Evolutionary conservation across 2,888 invertebrate genomes (phyloP), one percentile per base, ranked within the genome.

Genomic region (Maniola hyperantus): DNA sequence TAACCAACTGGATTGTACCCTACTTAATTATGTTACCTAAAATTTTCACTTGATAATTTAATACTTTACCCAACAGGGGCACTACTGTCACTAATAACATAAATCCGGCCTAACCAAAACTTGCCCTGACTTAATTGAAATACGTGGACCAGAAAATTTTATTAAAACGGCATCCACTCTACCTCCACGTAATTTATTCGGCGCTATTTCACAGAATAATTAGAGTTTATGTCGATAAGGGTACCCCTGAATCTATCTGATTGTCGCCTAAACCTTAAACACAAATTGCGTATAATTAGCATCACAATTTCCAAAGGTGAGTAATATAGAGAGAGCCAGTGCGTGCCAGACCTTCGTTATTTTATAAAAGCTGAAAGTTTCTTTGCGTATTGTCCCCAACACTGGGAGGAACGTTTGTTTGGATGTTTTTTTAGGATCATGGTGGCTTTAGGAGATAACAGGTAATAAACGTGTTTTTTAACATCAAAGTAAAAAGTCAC

Each of bases 71-170:
- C 18, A 26, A 34, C 34, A 11, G n/a, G 58, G 26, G 26, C 46
- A 46, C 44, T 11, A 20, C 20, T 13, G 46, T 13, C 46, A n/a
- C 5, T 36, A 55, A 53, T 39, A 13, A 50, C 50, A 61, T 61
- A 51, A 39, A 62, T 61, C 34, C 15, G 10, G 10, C 34, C 33
- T n/a, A 15, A 13, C 51, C 13, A 54, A 46, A 64, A 46, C 44
- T 46, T 53, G 18, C 44, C 36, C 18, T 39, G 36, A 44, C n/a
- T 44, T 63, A 53, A 67, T 53, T 34, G 13, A 63, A 63, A 46
- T 63, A 36, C 13, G 10, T 13, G n/a, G 18, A 33, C 15, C n/a
- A 34, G 51, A 55, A 46, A 34, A 50, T 44, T 44, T 44, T 58
- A 53, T 53, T 57, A 51, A 63, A 58, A 59, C 46, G 34, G 13